These are phyloP conservation scores for Limnephilus auricula DNA, from an alignment of 2,888 invertebrate genomes.

Conservation along the genomic window DNA sequence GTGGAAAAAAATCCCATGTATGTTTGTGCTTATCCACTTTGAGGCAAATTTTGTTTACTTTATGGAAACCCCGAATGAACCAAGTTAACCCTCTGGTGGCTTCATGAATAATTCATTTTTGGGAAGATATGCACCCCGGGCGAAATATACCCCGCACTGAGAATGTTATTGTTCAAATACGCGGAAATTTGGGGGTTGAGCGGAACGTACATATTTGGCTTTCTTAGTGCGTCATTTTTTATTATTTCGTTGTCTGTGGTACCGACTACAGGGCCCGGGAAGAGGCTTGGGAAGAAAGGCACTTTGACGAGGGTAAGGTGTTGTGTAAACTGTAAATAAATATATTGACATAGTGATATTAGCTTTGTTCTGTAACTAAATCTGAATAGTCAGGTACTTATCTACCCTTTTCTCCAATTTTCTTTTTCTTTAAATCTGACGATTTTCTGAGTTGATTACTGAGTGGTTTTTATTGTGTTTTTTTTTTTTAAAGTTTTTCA, in stretches of 20 bases:
- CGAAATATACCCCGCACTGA: constrained; percentile 38
- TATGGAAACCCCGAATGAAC: constrained; percentile 55
- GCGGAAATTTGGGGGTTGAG: constrained; percentile 42
- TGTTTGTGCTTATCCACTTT: constrained; percentile 50
- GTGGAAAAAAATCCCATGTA: constrained; percentile 36
- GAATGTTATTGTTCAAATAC: constrained; percentile 61
- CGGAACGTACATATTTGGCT: constrained; percentile 1
- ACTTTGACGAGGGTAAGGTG: not conserved
- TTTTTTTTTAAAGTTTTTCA: not conserved
- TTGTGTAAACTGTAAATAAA: not conserved
- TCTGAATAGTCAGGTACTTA: not conserved
- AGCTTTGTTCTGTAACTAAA: not conserved
- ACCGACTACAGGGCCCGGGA: not conserved
- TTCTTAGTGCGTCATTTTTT: constrained; percentile 25
- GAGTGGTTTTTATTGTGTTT: too few relatives aligned
- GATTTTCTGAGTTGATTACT: not conserved
- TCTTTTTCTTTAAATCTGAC: not conserved
- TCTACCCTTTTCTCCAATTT: not conserved
- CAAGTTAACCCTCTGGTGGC: constrained; percentile 32
- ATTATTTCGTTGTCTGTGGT: not conserved
- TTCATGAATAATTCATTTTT: constrained; percentile 64
- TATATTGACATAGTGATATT: not conserved
- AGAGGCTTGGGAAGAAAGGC: not conserved
- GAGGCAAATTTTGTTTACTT: constrained; percentile 61
- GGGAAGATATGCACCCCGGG: constrained; percentile 55